Base-by-base conservation (phyloP, 2,797 vertebrate species). In the Hydrophis major region DNA sequence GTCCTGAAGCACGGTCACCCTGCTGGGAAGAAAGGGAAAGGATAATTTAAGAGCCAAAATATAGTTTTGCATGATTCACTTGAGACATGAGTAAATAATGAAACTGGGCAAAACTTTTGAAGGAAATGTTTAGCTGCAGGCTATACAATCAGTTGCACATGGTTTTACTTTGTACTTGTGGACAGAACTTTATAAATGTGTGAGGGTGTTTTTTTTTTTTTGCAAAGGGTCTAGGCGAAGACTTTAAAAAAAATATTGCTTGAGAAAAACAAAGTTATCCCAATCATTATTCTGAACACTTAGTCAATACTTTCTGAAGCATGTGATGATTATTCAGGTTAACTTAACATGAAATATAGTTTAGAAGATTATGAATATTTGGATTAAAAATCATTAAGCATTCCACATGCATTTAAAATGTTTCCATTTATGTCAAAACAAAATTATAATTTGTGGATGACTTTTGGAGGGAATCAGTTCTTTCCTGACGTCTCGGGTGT, bases 21-120 rank as follows among this genome's bases (percentile, higher is more conserved):
- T 95, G 93, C 95, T 93, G 93, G 61, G 93, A 96, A 87, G 93
- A 93, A 93, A 95, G 37, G 95, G 95, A 92, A 96, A 96, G 96
- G 94, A 94, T 97, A 94, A 96, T 91, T 94, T 94, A 88, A 89
- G 28, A 92, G 89, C 87, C 74, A 12, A 95, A 86, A 83, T 74
- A 87, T 60, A 93, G 90, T 93, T 91, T 93, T 94, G 57, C 89
- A 87, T 57, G 50, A 95, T 92, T 96, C 92, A 92, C 42, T 7
- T 93, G 57, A 57, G 91, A 42, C 69, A 92, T 93, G 92, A 93
- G 60, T 42, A 91, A 96, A 95, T 63, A 20, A 0, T 25, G 28
- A 89, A 90, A 83, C 90, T 90, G 27, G 56, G 63, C 88, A 91
- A 50, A 93, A 61, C 0, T 59, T 90, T 78, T 42, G 1, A 7